phyloP scores from a whole-genome alignment of 2,797 vertebrate species.

The Esox lucius region DNA sequence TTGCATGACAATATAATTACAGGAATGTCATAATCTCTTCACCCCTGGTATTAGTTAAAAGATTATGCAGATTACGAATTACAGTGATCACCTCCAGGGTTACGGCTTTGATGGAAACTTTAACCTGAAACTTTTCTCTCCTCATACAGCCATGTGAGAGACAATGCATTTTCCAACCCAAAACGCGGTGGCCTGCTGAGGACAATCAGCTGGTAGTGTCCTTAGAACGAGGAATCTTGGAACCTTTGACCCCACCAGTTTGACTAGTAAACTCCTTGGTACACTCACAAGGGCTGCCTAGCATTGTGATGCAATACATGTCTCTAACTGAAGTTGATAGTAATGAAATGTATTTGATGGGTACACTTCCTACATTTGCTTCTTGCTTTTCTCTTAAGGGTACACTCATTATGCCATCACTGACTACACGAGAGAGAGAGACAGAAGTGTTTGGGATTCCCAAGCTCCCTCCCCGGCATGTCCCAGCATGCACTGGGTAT shows the following conservation, averaged over 20 bases:
- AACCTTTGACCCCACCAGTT: too few species aligned
- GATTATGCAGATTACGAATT: slow-evolving; percentile 40
- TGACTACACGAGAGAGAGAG: not conserved
- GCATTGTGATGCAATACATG: too few species aligned
- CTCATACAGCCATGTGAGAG: not conserved
- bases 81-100: not conserved
- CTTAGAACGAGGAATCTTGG: too few species aligned
- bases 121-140: not conserved
- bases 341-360: too few species aligned
- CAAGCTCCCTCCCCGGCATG: slow-evolving; percentile 40
- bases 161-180: not conserved
- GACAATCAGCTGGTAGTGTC: not conserved
- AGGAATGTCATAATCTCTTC: slow-evolving; percentile 27
- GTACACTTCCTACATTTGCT: too few species aligned
- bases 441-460: slow-evolving; percentile 25
- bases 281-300: too few species aligned
- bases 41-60: slow-evolving; percentile 26
- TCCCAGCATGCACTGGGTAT: slow-evolving; percentile 31
- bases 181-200: not conserved
- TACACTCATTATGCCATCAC: too few species aligned
- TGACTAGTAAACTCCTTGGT: too few species aligned
- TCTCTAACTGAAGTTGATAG: too few species aligned
- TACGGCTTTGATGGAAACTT: not conserved
- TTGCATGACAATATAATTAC: not conserved
- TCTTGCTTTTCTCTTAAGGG: too few species aligned